Base-by-base conservation (phyloP, 2,113 vertebrate species). In the Nanger granti region DNA sequence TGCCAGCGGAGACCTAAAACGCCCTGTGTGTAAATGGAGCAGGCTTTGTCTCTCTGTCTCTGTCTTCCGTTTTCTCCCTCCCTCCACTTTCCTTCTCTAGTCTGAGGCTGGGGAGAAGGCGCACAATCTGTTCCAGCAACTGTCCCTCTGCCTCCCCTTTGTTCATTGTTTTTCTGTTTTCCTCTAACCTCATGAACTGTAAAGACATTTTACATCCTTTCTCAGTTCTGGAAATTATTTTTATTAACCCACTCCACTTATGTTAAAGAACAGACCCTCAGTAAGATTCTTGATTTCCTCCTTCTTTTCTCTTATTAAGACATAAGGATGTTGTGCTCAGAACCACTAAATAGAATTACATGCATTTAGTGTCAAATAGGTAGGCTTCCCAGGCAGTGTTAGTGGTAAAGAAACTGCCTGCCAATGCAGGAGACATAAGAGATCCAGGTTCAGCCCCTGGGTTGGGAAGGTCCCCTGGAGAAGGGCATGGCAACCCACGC, bases 81-180 rank as follows among this genome's bases (percentile, higher is more conserved):
- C 7, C 44, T 10, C 34, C 55, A 86, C 3, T 28, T 60, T 94
- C 82, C 41, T 90, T 96, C 89, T 69, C 84, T 97, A 91, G 84
- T 87, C 28, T 60, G 92, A 93, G 55, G 76, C 54, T 97, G 49
- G 66, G 73, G 54, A 86, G 95, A 94, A 97, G 64, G 93, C 73
- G 89, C 47, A 86, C 97, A 98, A 93, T 95, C 94, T 97, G 94
- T 94, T 55, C 80, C 14, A 64, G 90, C 80, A 90, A 90, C 95
- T 97, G 97, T 66, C 69, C 89, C 37, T 87, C 93, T 57, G 57
- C 49, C 29, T 97, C 37, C 28, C 89, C 85, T 96, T 94, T 96
- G 93, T 80, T 97, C 82, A 85, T 60, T 97, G 91, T 94, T 96
- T 96, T 94, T 73, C 86, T 97, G 57, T 97, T 97, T 97, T 93